Base-by-base conservation (phyloP, 1,140 invertebrate genomes). In the Bombus affinis region DNA sequence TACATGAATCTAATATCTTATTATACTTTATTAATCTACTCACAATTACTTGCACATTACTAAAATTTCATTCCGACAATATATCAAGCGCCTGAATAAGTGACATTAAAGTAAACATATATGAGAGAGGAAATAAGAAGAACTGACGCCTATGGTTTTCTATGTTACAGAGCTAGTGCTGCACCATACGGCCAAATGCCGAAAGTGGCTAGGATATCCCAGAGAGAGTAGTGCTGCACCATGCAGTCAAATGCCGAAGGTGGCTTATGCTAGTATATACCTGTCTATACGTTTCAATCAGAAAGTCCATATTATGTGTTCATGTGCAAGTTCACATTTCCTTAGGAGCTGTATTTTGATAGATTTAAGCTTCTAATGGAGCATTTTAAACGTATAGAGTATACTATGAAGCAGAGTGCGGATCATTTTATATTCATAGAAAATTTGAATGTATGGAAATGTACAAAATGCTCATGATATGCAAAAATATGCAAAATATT, bases 21-120 rank as follows among this genome's bases (percentile, higher is more conserved):
- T 18, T 53, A 80, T 10, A 32, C 47, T 84, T 53, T 37, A 65
- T 72, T 65, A 72, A 72, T 71, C 25, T 5, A 75, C 9, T 82
- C 32, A 3, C 6, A 73, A 8, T 35, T 62, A 59, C 1, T 62
- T 32, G 1, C 8, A 28, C 68, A 22, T 83, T 83, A 66, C 8
- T 66, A 3, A 25, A 53, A 66, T 32, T 75, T 75, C 22, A 0
- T 76, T 25, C 0, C 13, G 22, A 9, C 25, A n/a, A 2, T 47
- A 75, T 2, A 22, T 44, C 32, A 10, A 37, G 28, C n/a, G 12
- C 25, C 3, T 22, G 25, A 9, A 47, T 65, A 74, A 42, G 39
- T 9, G 9, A 47, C 15, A 42, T 44, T 42, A 65, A 47, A n/a
- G 10, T 66, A 35, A 76, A 53, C 72, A 28, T 65, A 82, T 44